Evolutionary conservation across 1,140 invertebrate genomes (phyloP), one percentile per base, ranked within the genome.

Genomic region (Protaetia brevitarsis): DNA sequence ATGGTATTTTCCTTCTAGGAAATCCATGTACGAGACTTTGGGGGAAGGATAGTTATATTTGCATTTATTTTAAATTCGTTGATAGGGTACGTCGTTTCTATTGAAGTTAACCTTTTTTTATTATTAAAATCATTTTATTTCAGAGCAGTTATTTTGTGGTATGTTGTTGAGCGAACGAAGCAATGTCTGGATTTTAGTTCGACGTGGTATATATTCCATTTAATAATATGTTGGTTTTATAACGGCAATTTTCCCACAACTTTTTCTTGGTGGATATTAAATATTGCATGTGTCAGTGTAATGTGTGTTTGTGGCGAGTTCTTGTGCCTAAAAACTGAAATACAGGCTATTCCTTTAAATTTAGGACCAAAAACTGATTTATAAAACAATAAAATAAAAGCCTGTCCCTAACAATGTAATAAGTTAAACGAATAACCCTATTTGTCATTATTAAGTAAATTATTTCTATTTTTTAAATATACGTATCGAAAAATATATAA

Each of bases 281-380:
- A 96, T 76, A 82, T 93, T 1, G 88, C 92, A 0, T 95, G 93
- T 70, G 85, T 90, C 2, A 89, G 92, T 3, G 86, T 99, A 57
- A 98, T 93, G 85, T 99, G 96, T 75, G 93, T 99, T n/a, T 87
- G 90, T 56, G 95, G 93, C n/a, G 97, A 99, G 81, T 98, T 96
- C 80, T 82, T 99, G 26, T 99, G 97, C 78, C 89, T 99, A 82
- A 86, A 91, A 73, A 92, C 92, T 21, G 97, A 99, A 82, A 81
- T 98, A 64, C 91, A 95, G 82, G 94, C 94, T 36, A 99, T 99
- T 78, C 96, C 96, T 1, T 81, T 98, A 5, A 87, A 86, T 16
- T 82, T 87, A 31, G 84, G 86, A 61, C 82, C 85, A 63, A 88
- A 88, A 76, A 86, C 86, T 21, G 86, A 88, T 74, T 85, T 88